phyloP scores from a whole-genome alignment of 1,140 invertebrate species.

The Drosophila obscura region DNA sequence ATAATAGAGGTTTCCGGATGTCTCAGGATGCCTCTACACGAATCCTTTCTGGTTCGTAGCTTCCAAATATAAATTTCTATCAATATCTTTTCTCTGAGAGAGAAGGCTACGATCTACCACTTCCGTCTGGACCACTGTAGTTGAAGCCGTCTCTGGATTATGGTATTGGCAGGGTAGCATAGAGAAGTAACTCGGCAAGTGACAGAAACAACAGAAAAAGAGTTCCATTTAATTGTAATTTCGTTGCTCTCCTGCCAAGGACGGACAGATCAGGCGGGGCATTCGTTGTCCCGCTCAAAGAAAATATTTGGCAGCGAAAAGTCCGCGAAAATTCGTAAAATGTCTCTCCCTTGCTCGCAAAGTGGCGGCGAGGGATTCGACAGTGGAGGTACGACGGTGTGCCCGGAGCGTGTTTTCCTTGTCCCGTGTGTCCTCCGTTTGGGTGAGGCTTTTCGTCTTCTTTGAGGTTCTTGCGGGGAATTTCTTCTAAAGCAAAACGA shows the following conservation, averaged over 20 bases:
- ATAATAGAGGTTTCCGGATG: not conserved
- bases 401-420: conserved; percentile 21
- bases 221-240: conserved; percentile 45
- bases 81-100: too few relatives aligned
- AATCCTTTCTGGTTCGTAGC: too few relatives aligned
- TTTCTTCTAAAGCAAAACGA: conserved; percentile 28
- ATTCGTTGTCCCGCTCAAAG: conserved; percentile 28
- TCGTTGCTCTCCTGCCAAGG: conserved; percentile 19
- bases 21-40: not conserved
- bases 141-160: conserved; percentile 11
- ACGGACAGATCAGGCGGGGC: conserved; percentile 21
- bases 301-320: conserved; percentile 46
- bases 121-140: conserved; percentile 4
- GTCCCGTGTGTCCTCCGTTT: not conserved
- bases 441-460: not conserved
- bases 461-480: conserved; percentile 9
- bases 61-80: too few relatives aligned
- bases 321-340: conserved; percentile 23
- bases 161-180: conserved; percentile 9
- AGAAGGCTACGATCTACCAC: too few relatives aligned
- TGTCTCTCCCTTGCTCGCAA: conserved; percentile 5
- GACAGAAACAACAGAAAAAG: conserved; percentile 19
- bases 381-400: conserved; percentile 30
- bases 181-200: conserved; percentile 12
- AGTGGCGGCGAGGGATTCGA: conserved; percentile 24